Evolutionary conservation across 2,888 invertebrate genomes (phyloP).

Genomic region (Nysson spinosus): DNA sequence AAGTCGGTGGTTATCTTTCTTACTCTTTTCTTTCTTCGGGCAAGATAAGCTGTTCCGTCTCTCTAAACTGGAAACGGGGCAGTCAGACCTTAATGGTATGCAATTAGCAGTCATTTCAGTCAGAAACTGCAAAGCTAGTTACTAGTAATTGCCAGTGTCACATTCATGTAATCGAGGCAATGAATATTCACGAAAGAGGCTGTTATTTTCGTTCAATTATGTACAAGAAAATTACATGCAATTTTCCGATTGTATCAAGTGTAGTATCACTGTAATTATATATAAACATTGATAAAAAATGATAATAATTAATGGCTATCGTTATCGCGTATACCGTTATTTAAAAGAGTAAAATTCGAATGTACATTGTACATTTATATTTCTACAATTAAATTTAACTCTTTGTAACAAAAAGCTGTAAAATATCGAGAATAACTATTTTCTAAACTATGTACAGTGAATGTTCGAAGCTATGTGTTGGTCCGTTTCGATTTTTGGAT

Average conservation of each 20-base stretch:
- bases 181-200: neutral
- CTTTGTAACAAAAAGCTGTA: no score
- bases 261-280: neutral
- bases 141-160: conserved; percentile 24
- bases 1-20: conserved; percentile 9
- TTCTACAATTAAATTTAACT: no score
- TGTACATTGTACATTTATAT: no score
- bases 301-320: neutral
- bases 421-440: no score
- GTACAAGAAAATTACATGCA: neutral
- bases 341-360: no score
- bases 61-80: conserved; percentile 29
- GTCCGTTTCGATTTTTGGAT: no score
- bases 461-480: no score
- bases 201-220: neutral
- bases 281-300: neutral
- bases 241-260: neutral
- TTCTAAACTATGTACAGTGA: no score
- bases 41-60: conserved; percentile 12
- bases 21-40: conserved; percentile 10
- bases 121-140: conserved; percentile 16
- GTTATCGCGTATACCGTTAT: no score
- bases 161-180: conserved; percentile 2
- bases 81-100: conserved; percentile 26
- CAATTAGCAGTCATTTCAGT: conserved; percentile 37